Evolutionary conservation across 2,113 vertebrate species (phyloP).

Genomic region (Lepidothrix coronata): DNA sequence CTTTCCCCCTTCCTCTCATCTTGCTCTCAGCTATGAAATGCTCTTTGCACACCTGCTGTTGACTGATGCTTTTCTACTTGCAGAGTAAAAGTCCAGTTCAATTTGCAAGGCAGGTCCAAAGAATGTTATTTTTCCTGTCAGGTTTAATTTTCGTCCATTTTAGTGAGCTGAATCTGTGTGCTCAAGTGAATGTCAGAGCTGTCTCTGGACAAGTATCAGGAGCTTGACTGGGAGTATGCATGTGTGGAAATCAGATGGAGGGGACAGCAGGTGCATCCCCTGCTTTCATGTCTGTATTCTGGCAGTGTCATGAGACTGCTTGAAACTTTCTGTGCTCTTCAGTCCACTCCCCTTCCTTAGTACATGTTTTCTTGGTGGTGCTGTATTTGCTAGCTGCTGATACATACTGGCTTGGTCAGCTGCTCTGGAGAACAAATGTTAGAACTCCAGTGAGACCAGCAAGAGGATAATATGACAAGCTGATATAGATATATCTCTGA

Average conservation of each 20-base stretch:
- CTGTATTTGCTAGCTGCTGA: not conserved
- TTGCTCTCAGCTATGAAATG: not conserved
- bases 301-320: not conserved
- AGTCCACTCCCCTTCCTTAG: not conserved
- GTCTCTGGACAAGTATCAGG: not conserved
- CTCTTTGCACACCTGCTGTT: not conserved
- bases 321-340: not conserved
- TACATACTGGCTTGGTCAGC: not conserved
- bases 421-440: not conserved
- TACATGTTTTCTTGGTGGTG: not conserved
- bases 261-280: not conserved
- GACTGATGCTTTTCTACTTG: not conserved
- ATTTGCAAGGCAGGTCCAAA: not conserved
- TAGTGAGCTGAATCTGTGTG: not conserved
- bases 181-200: not conserved
- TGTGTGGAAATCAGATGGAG: not conserved
- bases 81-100: not conserved
- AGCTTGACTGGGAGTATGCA: fast-evolving
- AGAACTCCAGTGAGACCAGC: not conserved
- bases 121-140: not conserved
- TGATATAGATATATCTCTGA: not conserved
- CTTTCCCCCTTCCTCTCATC: not conserved
- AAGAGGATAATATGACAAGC: not conserved
- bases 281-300: not conserved
- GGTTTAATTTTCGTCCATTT: not conserved